Base-by-base conservation (phyloP, 2,797 vertebrate genomes). In the Typhlichthys subterraneus region DNA sequence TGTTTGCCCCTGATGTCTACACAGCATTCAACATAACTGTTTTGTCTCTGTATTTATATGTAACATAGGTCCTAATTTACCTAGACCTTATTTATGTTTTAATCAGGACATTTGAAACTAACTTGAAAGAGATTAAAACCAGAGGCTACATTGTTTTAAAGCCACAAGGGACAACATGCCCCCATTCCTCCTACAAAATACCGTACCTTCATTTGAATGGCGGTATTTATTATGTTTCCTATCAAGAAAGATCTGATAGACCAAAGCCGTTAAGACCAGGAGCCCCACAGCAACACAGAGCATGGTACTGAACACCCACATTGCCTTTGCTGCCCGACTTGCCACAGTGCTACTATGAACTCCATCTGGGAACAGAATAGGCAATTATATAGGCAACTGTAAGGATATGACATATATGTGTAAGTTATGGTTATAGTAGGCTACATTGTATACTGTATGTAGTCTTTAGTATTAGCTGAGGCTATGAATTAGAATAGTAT, bases 201-300 rank as follows among this genome's bases (percentile, higher is more conserved):
- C 54, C 31, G 5, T n/a, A 57, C 57, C 57, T 58, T 19, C 13
- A 1, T 65, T 12, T 48, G 29, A 23, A 47, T 48, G 23, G 15
- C 17, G 31, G 29, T 12, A 67, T 11, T 72, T 75, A 0, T 68
- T 12, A 45, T 79, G 78, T 65, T 64, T 81, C 77, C 72, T 62
- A 76, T 89, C 90, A 82, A 88, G 75, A 63, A 88, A 85, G 31
- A 88, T 85, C 81, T 93, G 92, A 57, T 90, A 91, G 8, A 0
- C 45, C 46, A 92, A 42, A 0, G 69, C 86, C 0, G 15, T 53
- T 0, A 65, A 4, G 64, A 93, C 91, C 87, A 92, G 64, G 52
- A 76, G 2, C 0, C 80, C 85, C 0, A 92, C 87, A 50, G 81
- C 69, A 57, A 82, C 81, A 11, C 85, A 86, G 4, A 93, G 83